Base-by-base conservation (phyloP, 1,140 invertebrate genomes). In the Zaprionus capensis region DNA sequence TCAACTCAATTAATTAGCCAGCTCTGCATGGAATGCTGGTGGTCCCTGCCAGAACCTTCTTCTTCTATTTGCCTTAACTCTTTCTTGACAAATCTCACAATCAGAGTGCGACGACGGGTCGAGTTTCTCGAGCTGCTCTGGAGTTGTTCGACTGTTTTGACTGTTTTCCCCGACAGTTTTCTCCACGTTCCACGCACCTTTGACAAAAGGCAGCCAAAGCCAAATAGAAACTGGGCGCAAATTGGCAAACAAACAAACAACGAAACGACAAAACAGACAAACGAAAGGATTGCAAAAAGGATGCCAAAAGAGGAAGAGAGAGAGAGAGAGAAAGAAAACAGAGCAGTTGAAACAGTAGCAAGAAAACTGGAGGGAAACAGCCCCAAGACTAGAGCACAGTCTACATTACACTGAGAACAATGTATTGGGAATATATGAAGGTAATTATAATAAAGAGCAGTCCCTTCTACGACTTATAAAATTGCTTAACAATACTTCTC, bases 1-100 rank as follows among this genome's bases (percentile, higher is more conserved):
- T 88, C 84, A 85, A 88, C 84, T 90, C 84, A 88, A 88, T 88
- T 88, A 88, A 88, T 90, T 90, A 90, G 67, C 38, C 36, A 55
- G 56, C 24, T 14, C 36, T 36, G 36, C 38, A 49, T 12, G 51
- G 51, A 17, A 41, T 7, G 31, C 11, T 5, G 5, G 22, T 11
- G 64, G n/a, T 49, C 46, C 46, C 9, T 22, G 17, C 1, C 11
- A 6, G 46, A 51, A 20, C 11, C 46, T 51, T 20, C 17, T 41
- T 14, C 24, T 51, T 44, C 14, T 86, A 76, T 83, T 88, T 88
- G 80, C 28, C 53, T 68, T 83, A 78, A 78, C 84, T 86, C 83
- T 83, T 88, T 77, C 69, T 66, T 64, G 64, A 68, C 67, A 75
- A 77, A 82, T 87, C 80, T 69, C 61, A 67, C 55, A 87, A 81